Evolutionary conservation across 53 echinoderm and acorn worm species (phyloP).

Genomic region (Henricia sp.): DNA sequence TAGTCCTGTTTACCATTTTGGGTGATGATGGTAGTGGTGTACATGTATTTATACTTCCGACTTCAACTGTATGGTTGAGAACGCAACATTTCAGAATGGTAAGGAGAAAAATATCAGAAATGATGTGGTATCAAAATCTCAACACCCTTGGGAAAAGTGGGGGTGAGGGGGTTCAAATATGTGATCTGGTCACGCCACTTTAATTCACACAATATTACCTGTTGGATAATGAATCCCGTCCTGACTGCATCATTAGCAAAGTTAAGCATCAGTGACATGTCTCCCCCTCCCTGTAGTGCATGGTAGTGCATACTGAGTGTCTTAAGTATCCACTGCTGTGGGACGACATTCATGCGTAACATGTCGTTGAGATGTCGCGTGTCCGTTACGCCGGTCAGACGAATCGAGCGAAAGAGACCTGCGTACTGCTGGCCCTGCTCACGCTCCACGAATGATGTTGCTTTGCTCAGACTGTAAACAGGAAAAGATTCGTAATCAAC

Average conservation of each 20-base stretch:
- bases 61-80: too few species aligned
- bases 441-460: constrained; percentile 89
- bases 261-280: constrained; percentile 95
- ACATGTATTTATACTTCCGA: too few species aligned
- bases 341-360: constrained; percentile 96
- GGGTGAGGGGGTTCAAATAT: too few species aligned
- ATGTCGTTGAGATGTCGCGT: constrained; percentile 96
- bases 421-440: constrained; percentile 88
- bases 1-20: too few species aligned
- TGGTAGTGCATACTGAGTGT: constrained; percentile 93
- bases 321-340: constrained; percentile 90
- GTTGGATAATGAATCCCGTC: constrained; percentile 94
- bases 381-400: constrained; percentile 95
- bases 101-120: too few species aligned
- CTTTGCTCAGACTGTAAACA: constrained; percentile 75
- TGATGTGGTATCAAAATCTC: too few species aligned
- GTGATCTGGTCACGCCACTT: too few species aligned
- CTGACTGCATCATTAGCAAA: constrained; percentile 89
- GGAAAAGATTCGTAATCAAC: neutral
- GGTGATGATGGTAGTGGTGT: too few species aligned
- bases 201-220: constrained; percentile 62
- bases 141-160: too few species aligned
- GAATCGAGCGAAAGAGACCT: constrained; percentile 86
- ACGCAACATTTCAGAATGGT: too few species aligned
- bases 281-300: constrained; percentile 96